Evolutionary conservation across 2,888 invertebrate species (phyloP).

Genomic region (Thumatha senex): DNA sequence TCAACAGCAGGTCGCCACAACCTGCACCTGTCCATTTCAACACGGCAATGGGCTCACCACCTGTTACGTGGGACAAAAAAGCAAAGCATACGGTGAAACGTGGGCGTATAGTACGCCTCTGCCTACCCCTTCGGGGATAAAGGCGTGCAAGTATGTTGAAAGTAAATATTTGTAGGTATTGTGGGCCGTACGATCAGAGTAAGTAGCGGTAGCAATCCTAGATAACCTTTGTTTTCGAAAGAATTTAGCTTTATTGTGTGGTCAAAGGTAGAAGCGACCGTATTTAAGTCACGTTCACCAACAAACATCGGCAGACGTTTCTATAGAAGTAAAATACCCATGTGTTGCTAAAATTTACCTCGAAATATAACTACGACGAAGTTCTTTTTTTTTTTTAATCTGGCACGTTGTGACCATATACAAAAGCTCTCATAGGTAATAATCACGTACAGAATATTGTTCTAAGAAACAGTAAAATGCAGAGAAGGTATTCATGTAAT

Average conservation of each 20-base stretch:
- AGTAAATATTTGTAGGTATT: constrained; percentile 44
- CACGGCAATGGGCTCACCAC: too few relatives aligned
- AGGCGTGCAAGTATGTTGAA: too few relatives aligned
- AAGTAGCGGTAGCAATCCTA: constrained; percentile 53
- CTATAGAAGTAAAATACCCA: constrained; percentile 14
- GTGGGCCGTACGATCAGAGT: constrained; percentile 46
- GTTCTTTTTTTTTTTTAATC: not conserved
- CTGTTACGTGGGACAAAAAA: too few relatives aligned
- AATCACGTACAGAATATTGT: not conserved
- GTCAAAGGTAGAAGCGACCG: constrained; percentile 37
- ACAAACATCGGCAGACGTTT: constrained; percentile 21
- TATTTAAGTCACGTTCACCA: constrained; percentile 53
- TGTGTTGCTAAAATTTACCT: constrained; percentile 13
- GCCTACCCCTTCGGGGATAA: too few relatives aligned
- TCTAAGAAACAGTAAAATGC: not conserved
- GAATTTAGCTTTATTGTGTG: constrained; percentile 52
- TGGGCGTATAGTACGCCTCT: too few relatives aligned
- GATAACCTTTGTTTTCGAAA: constrained; percentile 54
- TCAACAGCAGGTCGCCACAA: too few relatives aligned
- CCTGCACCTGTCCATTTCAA: too few relatives aligned
- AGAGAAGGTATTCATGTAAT: not conserved
- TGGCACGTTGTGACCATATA: not conserved
- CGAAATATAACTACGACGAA: not conserved
- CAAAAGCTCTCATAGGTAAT: not conserved
- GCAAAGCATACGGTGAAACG: too few relatives aligned